phyloP scores from a whole-genome alignment of 2,113 vertebrate species.

The Phalacrocorax carbo region DNA sequence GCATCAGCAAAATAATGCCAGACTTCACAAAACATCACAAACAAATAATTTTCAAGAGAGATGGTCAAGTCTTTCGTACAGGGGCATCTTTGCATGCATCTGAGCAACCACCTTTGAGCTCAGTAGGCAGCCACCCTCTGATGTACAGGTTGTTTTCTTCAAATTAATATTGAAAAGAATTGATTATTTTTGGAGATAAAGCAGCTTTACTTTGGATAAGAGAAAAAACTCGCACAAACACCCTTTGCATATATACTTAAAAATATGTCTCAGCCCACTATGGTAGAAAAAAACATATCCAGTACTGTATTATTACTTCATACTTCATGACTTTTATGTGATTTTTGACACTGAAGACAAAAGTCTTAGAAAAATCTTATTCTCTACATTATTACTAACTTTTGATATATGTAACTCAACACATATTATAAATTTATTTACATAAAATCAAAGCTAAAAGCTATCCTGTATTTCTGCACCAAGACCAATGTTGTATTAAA shows the following conservation, averaged over 20 bases:
- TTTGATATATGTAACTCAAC: not conserved
- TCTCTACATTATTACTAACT: not conserved
- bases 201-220: not conserved
- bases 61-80: not conserved
- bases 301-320: not conserved
- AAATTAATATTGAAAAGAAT: not conserved
- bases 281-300: not conserved
- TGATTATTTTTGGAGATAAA: not conserved
- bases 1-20: not conserved
- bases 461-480: not conserved
- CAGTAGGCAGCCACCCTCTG: not conserved
- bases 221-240: not conserved
- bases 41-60: not conserved
- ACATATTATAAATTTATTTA: not conserved
- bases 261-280: not conserved
- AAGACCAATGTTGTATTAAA: not conserved
- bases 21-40: not conserved
- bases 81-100: not conserved
- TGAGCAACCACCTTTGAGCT: not conserved
- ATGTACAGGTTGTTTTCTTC: not conserved
- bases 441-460: not conserved
- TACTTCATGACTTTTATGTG: not conserved
- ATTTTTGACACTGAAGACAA: not conserved
- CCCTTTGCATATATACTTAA: not conserved
- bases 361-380: not conserved